These are phyloP conservation scores for Ectemnius lituratus DNA, from an alignment of 2,888 invertebrate species.

Conservation along the genomic window DNA sequence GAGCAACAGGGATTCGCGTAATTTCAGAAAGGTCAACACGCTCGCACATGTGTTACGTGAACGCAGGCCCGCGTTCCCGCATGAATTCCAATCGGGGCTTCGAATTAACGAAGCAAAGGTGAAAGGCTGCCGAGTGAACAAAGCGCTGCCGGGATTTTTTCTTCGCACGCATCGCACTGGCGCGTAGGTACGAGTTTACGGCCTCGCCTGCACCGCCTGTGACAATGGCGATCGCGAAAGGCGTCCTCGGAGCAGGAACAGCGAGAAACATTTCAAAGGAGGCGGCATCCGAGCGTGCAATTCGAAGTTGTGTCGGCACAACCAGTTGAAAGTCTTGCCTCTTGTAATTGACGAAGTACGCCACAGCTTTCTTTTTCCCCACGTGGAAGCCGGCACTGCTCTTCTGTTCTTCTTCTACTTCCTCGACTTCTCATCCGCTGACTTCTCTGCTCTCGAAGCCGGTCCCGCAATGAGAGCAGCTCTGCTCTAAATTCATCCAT, in stretches of 20 bases:
- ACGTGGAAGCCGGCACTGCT: no score
- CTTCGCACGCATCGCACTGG: neutral
- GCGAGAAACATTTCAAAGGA: no score
- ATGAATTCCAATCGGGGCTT: no score
- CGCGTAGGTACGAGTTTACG: neutral
- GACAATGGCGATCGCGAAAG: no score
- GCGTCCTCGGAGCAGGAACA: no score
- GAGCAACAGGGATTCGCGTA: no score
- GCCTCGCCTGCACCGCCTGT: no score
- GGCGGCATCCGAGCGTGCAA: no score
- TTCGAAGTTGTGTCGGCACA: no score
- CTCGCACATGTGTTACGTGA: no score
- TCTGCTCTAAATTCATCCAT: constrained; percentile 40
- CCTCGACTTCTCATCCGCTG: constrained; percentile 15
- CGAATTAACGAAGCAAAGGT: constrained; percentile 10
- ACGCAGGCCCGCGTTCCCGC: no score
- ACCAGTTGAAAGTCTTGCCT: constrained; percentile 32
- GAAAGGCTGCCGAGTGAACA: constrained; percentile 2
- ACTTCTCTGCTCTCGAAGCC: constrained; percentile 16
- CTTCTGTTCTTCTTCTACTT: neutral
- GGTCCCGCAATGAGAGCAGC: constrained; percentile 30
- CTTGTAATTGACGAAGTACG: constrained; percentile 51
- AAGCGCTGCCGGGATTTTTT: neutral
- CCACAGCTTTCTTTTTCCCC: constrained; percentile 12
- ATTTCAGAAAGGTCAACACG: no score